phyloP scores from a whole-genome alignment of 1,140 invertebrate genomes.

The Drosophila ananassae region DNA sequence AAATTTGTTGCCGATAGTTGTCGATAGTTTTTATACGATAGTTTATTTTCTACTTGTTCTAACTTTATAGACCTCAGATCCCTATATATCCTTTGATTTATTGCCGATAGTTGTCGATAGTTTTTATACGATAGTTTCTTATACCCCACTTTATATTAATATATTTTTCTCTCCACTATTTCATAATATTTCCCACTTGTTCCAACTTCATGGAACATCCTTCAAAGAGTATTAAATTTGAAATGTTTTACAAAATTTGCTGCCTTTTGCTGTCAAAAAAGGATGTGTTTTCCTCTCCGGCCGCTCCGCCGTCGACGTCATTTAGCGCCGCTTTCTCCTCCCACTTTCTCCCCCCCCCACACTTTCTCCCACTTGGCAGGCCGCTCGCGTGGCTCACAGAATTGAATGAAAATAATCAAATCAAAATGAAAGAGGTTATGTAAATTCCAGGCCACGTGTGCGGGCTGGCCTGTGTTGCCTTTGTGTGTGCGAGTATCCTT shows the following conservation, averaged over 20 bases:
- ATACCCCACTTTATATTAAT: too few species aligned
- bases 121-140: too few species aligned
- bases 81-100: too few species aligned
- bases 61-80: too few species aligned
- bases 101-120: too few species aligned
- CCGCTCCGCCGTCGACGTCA: conserved; percentile 18
- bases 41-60: too few species aligned
- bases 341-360: too few species aligned
- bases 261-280: conserved; percentile 28
- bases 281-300: conserved; percentile 15
- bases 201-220: not conserved
- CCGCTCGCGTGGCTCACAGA: conserved; percentile 61
- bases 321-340: not conserved
- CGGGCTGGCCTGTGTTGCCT: not conserved
- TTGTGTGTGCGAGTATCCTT: not conserved
- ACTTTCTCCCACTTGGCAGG: not conserved
- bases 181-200: too few species aligned
- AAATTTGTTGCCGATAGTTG: too few species aligned
- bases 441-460: conserved; percentile 64
- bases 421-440: conserved; percentile 73
- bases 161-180: too few species aligned
- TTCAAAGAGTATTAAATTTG: not conserved
- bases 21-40: too few species aligned
- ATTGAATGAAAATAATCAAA: conserved; percentile 79
- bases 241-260: conserved; percentile 1